Conservation (phyloP, 2,113 vertebrate genomes). For the Anhinga rufa region DNA sequence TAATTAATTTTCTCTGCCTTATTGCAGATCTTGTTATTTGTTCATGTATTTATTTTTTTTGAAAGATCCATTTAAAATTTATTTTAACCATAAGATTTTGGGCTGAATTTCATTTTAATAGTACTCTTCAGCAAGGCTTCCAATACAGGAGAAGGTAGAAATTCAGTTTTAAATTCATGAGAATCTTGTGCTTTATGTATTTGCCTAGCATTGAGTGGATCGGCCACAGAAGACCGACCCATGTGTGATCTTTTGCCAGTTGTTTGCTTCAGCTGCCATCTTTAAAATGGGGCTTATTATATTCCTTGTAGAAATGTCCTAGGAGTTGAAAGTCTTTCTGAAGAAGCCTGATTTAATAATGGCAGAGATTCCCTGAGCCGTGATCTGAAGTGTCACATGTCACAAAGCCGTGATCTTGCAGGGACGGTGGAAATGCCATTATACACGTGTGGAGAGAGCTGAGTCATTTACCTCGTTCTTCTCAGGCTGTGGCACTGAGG, state of each 20-base stretch:
- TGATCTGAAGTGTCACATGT: neutral
- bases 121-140: neutral
- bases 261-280: neutral
- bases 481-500: neutral
- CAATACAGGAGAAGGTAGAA: neutral
- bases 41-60: neutral
- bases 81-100: neutral
- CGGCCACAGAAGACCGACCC: neutral
- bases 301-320: neutral
- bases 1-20: constrained; percentile 37
- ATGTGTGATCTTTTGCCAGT: neutral
- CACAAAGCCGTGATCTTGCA: neutral
- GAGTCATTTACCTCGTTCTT: neutral
- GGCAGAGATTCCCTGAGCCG: neutral
- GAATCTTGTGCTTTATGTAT: neutral
- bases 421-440: neutral
- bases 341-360: neutral
- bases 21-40: constrained; percentile 7
- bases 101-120: neutral
- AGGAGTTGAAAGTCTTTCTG: neutral
- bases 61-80: neutral
- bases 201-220: neutral
- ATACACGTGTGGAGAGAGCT: neutral
- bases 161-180: neutral
- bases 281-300: neutral